Percentiles rank a stretch among this genome's conserved stretches.
These are phyloP conservation scores for Papilio elwesi DNA, from an alignment of 2,888 invertebrate genomes.

Conservation along the genomic window DNA sequence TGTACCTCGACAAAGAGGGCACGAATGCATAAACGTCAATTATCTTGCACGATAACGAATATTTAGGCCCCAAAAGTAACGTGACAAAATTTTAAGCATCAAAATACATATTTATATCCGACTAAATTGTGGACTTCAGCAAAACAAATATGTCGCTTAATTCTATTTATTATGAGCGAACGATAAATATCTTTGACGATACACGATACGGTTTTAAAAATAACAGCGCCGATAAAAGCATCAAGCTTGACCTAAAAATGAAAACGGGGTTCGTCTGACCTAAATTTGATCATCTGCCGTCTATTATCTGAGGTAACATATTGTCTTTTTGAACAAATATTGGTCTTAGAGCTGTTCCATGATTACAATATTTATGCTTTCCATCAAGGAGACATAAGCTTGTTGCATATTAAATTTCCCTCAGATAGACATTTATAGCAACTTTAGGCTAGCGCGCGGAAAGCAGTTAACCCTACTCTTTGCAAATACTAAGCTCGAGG, in stretches of 20 bases:
- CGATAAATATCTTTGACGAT: constrained; percentile 18
- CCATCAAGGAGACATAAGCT: no score
- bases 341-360: neutral
- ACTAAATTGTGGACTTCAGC: neutral
- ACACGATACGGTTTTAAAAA: constrained; percentile 22
- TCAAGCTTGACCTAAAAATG: constrained; percentile 27
- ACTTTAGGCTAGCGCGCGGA: no score
- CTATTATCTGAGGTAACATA: constrained; percentile 11
- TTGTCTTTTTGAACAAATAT: neutral
- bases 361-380: no score
- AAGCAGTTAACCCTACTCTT: no score
- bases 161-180: neutral
- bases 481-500: no score
- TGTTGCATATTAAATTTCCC: no score
- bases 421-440: no score
- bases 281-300: constrained; percentile 1
- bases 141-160: neutral
- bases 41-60: no score
- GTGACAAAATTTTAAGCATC: no score
- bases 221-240: constrained; percentile 12
- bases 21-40: no score
- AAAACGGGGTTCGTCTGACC: neutral
- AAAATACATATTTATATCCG: neutral
- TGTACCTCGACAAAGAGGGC: no score
- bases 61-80: no score